Conservation (phyloP, 1,140 invertebrate species). For the Hylaeus volcanicus region DNA sequence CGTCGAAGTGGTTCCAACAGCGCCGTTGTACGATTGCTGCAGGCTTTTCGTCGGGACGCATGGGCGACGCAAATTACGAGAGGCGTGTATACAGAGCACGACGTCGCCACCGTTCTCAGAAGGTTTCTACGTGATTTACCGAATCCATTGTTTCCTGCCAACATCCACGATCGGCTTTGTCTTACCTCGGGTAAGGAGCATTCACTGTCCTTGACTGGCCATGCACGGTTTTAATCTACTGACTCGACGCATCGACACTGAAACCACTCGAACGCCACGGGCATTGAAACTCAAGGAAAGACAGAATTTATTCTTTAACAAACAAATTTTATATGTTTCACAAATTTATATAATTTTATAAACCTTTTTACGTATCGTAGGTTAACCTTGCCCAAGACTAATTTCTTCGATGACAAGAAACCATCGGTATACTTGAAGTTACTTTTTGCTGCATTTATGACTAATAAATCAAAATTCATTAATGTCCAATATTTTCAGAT, state of each 20-base stretch:
- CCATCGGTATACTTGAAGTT: no score
- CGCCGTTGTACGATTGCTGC: conserved; percentile 88
- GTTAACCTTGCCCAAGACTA: no score
- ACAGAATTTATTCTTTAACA: no score
- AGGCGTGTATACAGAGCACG: conserved; percentile 89
- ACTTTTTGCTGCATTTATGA: no score
- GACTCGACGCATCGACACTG: not conserved
- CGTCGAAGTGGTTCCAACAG: conserved; percentile 88
- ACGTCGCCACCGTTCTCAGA: conserved; percentile 92
- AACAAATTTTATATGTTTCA: no score
- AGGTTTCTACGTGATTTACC: conserved; percentile 90
- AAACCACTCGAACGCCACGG: not conserved
- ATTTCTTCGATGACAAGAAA: no score
- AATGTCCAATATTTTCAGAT: no score
- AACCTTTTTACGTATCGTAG: no score
- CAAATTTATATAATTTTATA: no score
- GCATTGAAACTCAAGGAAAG: no score
- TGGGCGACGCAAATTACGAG: conserved; percentile 89
- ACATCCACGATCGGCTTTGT: conserved; percentile 81
- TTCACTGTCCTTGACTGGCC: conserved; percentile 8
- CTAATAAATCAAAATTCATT: no score
- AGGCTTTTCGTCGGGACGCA: conserved; percentile 88
- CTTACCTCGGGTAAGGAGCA: conserved; percentile 55
- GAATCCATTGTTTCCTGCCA: conserved; percentile 85
- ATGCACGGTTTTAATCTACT: no score